Base-by-base conservation (phyloP, 2,888 invertebrate genomes). In the Campopleginae sp. region DNA sequence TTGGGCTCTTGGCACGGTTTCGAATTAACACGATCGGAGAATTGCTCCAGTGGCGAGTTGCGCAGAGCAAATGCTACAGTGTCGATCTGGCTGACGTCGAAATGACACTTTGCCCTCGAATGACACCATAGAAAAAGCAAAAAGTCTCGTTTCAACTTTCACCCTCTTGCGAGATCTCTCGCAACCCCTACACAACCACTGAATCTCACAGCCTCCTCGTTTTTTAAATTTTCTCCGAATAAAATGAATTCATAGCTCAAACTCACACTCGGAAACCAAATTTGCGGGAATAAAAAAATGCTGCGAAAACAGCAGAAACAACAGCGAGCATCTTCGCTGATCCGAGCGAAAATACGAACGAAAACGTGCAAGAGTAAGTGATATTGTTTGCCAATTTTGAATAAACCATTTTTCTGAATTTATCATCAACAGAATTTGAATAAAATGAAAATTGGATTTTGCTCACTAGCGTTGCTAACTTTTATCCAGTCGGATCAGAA, bases 141-240 rank as follows among this genome's bases (percentile, higher is more conserved):
- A 79, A 83, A 75, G 79, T 75, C 51, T 79, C 70, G 74, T 83
- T 75, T n/a, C n/a, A 83, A 79, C 48, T 66, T 48, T 68, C 70
- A 75, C 42, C 79, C 31, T 66, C 61, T 54, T 66, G 23, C 63
- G 14, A 38, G 54, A n/a, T 42, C 58, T 46, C 42, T 51, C 14
- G 19, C 51, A 23, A 31, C 46, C 44, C 63, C 63, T 19, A n/a
- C 27, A 27, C 14, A 42, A 42, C 23, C 66, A 66, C 17, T 27
- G 23, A 77, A 77, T 66, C 51, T 48, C 0, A 33, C 48, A 19
- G 33, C 0, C 46, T 27, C 33, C 4, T 27, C 44, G 54, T 74
- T 66, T 33, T 58, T 58, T 19, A 19, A 33, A 33, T 10, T 51
- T 71, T 2, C 27, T 48, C 46, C 14, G 46, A 42, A 14, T 66